Evolutionary conservation across 2,113 vertebrate species (phyloP), one percentile per base, ranked within the genome.

Genomic region (Taurulus bubalis): DNA sequence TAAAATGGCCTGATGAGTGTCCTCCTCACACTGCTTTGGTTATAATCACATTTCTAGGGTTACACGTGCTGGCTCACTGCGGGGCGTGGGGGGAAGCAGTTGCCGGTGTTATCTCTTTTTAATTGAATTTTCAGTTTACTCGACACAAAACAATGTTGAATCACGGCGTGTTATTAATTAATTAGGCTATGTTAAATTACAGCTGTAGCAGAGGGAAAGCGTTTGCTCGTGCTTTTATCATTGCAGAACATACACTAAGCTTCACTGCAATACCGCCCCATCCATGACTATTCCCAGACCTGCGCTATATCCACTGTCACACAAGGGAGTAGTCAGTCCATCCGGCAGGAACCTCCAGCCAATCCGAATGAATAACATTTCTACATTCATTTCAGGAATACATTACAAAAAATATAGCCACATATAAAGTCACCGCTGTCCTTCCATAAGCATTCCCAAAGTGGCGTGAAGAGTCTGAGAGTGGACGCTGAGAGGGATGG

Each of bases 11-110:
- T 36, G 56, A 49, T 58, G 60, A 75, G 71, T 67, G 34, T 45
- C 2, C 38, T 60, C 53, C 66, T 80, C 73, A 26, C 3, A 18
- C 18, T 60, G 40, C 6, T 36, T 71, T 62, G 66, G 26, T 53
- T 40, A 36, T 76, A 60, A 85, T 85, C 76, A 80, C 22, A 72
- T 77, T 68, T 77, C 42, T 62, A 22, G 34, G 42, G 55, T 60
- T 69, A 30, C 70, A 38, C 16, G 34, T 55, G 42, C 55, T 26
- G 70, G 58, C 38, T 40, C 58, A 32, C 65, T 8, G 36, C 38
- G 32, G 11, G 38, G 20, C 3, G 30, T 11, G 14, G 28, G 28
- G 36, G 16, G 59, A 12, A 32, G 71, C 24, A 15, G 38, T 40
- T 34, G 49, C 49, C 40, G 8, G 40, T 71, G n/a, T 69, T 72